These are phyloP conservation scores for Cirrhinus molitorella DNA, from an alignment of 2,797 vertebrate genomes.

Conservation along the genomic window DNA sequence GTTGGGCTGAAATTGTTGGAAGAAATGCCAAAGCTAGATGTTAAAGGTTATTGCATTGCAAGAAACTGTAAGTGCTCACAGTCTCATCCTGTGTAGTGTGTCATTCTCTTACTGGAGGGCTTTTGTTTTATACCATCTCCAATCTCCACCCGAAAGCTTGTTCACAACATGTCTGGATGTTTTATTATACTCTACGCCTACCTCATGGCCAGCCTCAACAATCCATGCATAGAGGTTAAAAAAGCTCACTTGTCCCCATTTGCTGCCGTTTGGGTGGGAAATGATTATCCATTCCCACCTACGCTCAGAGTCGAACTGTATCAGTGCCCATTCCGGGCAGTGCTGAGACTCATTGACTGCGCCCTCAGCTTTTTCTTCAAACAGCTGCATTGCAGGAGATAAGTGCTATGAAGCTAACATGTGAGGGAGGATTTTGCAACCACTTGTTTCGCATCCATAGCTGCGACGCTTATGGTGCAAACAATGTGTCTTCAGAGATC, in stretches of 20 bases:
- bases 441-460: slow-evolving; percentile 32
- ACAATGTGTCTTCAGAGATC: slow-evolving; percentile 6
- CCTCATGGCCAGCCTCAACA: slow-evolving; percentile 2
- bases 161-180: slow-evolving; percentile 1
- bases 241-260: slow-evolving; percentile 30
- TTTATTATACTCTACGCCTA: slow-evolving; percentile 9
- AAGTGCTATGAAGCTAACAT: slow-evolving; percentile 24
- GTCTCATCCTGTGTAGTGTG: not conserved
- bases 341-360: slow-evolving; percentile 14
- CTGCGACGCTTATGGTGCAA: not conserved
- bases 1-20: not conserved
- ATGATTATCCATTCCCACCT: slow-evolving; percentile 46
- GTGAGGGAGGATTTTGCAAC: slow-evolving; percentile 43
- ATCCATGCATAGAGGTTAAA: slow-evolving; percentile 12
- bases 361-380: slow-evolving; percentile 27
- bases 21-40: not conserved
- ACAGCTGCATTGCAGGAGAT: slow-evolving; percentile 42
- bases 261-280: slow-evolving; percentile 40
- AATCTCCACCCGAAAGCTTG: not conserved
- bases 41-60: slow-evolving; percentile 26
- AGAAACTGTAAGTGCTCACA: not conserved
- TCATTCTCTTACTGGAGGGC: not conserved
- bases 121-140: slow-evolving; percentile 9
- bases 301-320: slow-evolving; percentile 29
- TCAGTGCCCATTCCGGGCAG: slow-evolving; percentile 24